Evolutionary conservation across 2,113 vertebrate species (phyloP).

Genomic region (Percopsis transmontana): DNA sequence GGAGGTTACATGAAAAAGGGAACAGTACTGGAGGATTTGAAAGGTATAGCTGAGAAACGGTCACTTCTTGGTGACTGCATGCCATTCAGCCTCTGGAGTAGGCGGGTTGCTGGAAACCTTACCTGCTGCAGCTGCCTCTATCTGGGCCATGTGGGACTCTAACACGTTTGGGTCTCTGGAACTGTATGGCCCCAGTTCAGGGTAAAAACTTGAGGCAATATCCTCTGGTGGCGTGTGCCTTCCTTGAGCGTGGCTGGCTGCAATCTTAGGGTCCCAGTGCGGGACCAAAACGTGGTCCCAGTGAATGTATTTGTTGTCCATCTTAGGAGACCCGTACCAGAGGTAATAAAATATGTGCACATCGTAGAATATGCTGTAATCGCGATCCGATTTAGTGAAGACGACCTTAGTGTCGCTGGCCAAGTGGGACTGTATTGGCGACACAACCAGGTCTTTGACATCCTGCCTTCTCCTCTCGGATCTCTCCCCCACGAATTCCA

Average conservation of each 20-base stretch:
- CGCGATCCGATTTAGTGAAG: constrained; percentile 72
- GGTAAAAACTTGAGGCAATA: constrained; percentile 87
- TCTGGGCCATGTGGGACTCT: constrained; percentile 85
- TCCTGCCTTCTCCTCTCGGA: constrained; percentile 63
- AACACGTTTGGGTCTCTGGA: constrained; percentile 84
- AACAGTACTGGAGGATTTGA: too few species aligned
- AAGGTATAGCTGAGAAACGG: too few species aligned
- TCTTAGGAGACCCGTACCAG: constrained; percentile 85
- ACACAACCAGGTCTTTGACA: constrained; percentile 49
- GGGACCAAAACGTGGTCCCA: constrained; percentile 91
- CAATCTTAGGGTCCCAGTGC: constrained; percentile 92
- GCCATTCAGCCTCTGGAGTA: not conserved
- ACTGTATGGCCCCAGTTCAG: constrained; percentile 88
- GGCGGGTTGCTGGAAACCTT: constrained; percentile 33
- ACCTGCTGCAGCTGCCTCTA: constrained; percentile 86
- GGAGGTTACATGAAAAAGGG: too few species aligned
- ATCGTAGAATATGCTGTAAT: constrained; percentile 82
- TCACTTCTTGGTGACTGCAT: not conserved
- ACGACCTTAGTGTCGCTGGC: constrained; percentile 79
- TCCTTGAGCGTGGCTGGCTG: constrained; percentile 87
- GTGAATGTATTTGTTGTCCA: constrained; percentile 83
- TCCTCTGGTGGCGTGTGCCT: constrained; percentile 84
- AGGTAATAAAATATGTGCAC: constrained; percentile 91
- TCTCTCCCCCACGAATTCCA: constrained; percentile 71
- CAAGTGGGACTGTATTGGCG: constrained; percentile 61